Evolutionary conservation across 2,113 vertebrate genomes (phyloP).

Genomic region (Dipodomys stephensi): DNA sequence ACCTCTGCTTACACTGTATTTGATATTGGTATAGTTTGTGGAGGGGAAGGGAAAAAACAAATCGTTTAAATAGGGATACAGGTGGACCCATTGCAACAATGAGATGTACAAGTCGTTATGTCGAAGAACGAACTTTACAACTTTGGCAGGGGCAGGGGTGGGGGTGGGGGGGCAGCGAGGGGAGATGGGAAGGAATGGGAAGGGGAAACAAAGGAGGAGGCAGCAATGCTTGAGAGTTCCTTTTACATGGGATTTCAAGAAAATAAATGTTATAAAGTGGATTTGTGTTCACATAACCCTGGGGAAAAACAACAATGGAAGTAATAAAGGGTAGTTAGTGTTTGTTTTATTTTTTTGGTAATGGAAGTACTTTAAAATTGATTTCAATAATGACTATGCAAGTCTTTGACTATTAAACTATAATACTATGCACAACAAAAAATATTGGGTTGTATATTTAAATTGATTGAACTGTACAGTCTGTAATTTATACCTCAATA

Average conservation of each 20-base stretch:
- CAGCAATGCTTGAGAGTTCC: background rate
- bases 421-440: background rate
- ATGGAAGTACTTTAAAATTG: background rate
- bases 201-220: too few species aligned
- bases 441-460: background rate
- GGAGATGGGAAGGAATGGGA: too few species aligned
- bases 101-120: too few species aligned
- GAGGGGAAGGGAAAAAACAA: too few species aligned
- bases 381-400: background rate
- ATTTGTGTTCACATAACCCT: fast-evolving
- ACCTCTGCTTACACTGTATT: too few species aligned
- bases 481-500: background rate
- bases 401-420: background rate
- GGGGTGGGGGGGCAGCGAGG: too few species aligned
- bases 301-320: background rate
- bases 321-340: background rate
- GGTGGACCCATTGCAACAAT: too few species aligned
- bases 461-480: background rate
- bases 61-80: too few species aligned
- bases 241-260: background rate
- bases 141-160: too few species aligned
- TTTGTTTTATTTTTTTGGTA: background rate
- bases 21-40: too few species aligned
- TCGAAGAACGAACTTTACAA: too few species aligned
- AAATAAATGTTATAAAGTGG: background rate